A percentile compares a stretch with the other conserved stretches of the same genome.
Conservation (phyloP, 2,888 invertebrate genomes). For the Polydrusus cervinus region DNA sequence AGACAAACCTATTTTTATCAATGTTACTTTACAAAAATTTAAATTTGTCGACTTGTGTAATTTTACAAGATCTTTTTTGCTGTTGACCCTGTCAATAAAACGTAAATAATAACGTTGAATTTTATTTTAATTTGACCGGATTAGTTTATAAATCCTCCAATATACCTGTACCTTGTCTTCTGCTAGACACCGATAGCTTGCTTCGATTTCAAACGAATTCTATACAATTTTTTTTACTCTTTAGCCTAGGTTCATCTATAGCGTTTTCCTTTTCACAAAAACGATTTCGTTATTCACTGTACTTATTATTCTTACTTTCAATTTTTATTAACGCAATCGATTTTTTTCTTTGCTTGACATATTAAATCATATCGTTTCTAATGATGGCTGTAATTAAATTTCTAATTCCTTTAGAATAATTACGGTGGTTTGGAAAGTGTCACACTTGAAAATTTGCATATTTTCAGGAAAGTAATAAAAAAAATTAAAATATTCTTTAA, state of each 20-base stretch:
- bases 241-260: not conserved
- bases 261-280: constrained; percentile 22
- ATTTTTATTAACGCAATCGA: not conserved
- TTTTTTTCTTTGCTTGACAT: not conserved
- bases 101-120: too few species aligned
- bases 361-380: constrained; percentile 7
- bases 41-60: too few species aligned
- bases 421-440: constrained; percentile 7
- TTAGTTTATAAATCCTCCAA: not conserved
- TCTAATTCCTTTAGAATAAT: constrained; percentile 8
- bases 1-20: too few species aligned
- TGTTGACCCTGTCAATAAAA: too few species aligned
- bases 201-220: not conserved
- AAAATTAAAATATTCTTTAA: not conserved
- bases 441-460: constrained; percentile 5
- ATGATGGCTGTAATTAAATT: constrained; percentile 4
- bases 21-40: too few species aligned
- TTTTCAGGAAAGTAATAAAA: not conserved
- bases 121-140: constrained; percentile 6
- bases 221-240: constrained; percentile 9
- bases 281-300: not conserved
- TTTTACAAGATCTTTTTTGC: too few species aligned
- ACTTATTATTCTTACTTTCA: constrained; percentile 24
- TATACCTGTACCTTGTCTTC: constrained; percentile 17
- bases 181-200: constrained; percentile 4